Conservation (phyloP, 2,888 invertebrate genomes). For the Notocelia uddmanniana region DNA sequence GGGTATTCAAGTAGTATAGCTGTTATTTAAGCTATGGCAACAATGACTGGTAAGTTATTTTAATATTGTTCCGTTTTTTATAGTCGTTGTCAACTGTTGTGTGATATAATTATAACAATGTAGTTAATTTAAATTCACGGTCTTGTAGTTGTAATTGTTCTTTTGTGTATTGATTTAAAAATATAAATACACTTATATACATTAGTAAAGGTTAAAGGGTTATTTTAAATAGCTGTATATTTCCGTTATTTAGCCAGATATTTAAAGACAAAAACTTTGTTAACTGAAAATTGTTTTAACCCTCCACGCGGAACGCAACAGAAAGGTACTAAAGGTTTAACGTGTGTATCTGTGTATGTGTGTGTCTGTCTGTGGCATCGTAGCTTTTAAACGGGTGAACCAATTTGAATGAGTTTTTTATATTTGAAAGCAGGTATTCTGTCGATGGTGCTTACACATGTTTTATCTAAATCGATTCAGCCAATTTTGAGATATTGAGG, state of each 20-base stretch:
- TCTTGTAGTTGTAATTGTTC: constrained; percentile 30
- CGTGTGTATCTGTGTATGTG: no score
- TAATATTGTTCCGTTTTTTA: constrained; percentile 38
- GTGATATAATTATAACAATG: constrained; percentile 36
- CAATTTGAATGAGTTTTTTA: no score
- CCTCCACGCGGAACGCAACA: no score
- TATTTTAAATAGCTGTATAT: background rate
- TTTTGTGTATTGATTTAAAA: constrained; percentile 7
- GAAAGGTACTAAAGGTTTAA: no score
- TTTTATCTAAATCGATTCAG: no score
- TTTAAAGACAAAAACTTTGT: background rate
- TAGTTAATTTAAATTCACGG: constrained; percentile 34
- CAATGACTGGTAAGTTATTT: constrained; percentile 28
- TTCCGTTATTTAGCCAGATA: background rate
- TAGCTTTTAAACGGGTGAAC: no score
- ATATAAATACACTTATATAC: background rate
- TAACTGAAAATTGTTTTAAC: no score
- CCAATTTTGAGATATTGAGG: no score
- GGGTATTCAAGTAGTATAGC: constrained; percentile 8
- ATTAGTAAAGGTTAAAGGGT: background rate
- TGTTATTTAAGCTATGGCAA: constrained; percentile 15
- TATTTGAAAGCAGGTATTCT: no score
- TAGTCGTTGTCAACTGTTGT: constrained; percentile 31
- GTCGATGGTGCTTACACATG: no score
- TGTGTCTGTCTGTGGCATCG: no score